Percentiles rank a stretch among this genome's conserved stretches.
Evolutionary conservation across 2,113 vertebrate species (phyloP).

Genomic region (Chloropsis hardwickii): DNA sequence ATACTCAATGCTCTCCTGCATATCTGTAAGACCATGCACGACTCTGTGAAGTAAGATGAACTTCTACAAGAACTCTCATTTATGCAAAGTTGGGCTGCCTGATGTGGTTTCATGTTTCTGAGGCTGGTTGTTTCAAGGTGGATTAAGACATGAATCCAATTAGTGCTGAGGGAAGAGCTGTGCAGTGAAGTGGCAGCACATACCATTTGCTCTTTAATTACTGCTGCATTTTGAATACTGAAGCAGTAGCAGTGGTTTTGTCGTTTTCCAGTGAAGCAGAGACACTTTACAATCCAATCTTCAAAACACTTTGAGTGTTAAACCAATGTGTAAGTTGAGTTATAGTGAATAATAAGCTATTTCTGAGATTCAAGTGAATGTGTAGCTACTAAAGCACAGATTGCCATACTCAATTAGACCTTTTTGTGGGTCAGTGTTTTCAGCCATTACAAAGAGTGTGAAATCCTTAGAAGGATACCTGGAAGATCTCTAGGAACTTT

Average conservation of each 20-base stretch:
- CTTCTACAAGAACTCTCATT: neutral
- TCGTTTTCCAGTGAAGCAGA: neutral
- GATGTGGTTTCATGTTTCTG: neutral
- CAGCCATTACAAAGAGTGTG: neutral
- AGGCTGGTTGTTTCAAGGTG: neutral
- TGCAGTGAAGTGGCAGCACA: neutral
- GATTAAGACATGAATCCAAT: conserved; percentile 23
- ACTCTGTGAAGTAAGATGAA: conserved; percentile 92
- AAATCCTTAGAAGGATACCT: neutral
- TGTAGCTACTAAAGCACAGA: neutral
- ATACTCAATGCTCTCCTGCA: conserved; percentile 96
- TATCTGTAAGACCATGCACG: conserved; percentile 97
- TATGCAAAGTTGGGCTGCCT: neutral
- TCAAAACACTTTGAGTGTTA: neutral
- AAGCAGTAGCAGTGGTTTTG: neutral
- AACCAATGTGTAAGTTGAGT: neutral
- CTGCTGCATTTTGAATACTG: neutral
- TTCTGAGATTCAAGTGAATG: neutral
- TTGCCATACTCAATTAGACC: neutral
- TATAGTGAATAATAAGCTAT: neutral
- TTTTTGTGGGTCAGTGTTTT: neutral
- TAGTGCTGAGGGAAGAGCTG: conserved; percentile 3
- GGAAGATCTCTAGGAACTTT: neutral
- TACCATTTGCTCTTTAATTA: conserved; percentile 1
- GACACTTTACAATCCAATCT: neutral